Base-by-base conservation (phyloP, 2,888 invertebrate genomes). In the Heliconius cydno region DNA sequence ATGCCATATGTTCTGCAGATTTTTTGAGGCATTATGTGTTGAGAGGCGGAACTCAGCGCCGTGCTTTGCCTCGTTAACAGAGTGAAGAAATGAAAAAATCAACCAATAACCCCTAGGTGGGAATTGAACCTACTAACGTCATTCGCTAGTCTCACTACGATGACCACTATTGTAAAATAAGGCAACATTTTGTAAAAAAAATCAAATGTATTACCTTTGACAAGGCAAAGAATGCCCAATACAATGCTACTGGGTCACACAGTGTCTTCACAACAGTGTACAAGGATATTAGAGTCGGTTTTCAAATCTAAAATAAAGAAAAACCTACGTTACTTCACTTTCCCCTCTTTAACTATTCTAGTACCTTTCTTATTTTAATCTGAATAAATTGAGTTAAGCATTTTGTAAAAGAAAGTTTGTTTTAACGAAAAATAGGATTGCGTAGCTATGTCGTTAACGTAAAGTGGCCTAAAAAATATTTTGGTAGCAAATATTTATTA, bases 371-470 rank as follows among this genome's bases (percentile, higher is more conserved):
- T 34, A 73, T 34, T 34, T 22, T 30, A 60, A 73, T 73, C 25
- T 38, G n/a, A 57, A 30, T 57, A 72, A 60, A 73, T 73, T 60
- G 73, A 60, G 57, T 73, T 60, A 60, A 60, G 9, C 9, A 73
- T 57, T 72, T 73, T 73, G 15, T 13, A 25, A 73, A 60, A 25
- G 34, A 73, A 70, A 60, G 60, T 60, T 73, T 60, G n/a, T 73
- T 60, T 34, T 25, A 34, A 60, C 34, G 3, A 73, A 60, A 28
- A 10, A 19, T 70, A 70, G 70, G 25, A 46, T 46, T 70, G 28
- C 13, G 25, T 46, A 28, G 28, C 28, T 28, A 15, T n/a, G 25
- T 6, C 15, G 25, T 70, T 70, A 2, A 25, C 15, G 70, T 25
- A 46, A 70, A 70, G 68, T 70, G 70, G 46, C 41, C 46, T 46